Evolutionary conservation across 2,113 vertebrate species (phyloP), one percentile per base, ranked within the genome.

Genomic region (Eulacestoma nigropectus): DNA sequence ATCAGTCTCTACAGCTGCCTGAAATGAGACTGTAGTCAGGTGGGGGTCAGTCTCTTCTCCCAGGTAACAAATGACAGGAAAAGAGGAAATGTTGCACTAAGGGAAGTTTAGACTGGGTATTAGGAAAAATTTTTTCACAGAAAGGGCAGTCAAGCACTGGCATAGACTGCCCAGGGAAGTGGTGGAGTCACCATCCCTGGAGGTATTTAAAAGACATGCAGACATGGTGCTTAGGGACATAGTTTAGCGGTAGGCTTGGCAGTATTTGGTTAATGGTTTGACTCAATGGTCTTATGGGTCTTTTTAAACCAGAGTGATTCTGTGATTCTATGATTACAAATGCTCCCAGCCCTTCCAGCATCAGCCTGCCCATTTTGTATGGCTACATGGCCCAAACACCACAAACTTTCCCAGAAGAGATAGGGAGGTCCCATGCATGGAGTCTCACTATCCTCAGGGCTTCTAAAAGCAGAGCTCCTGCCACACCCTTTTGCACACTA

Each of bases 341-440:
- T 1, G 1, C 39, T 57, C 29, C 29, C 17, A 87, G 42, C 29
- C 49, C 53, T 37, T 12, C 12, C 13, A 87, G 64, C 0, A 0
- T 63, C 46, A 84, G 14, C 35, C 52, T 67, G 65, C 41, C 20
- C 55, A 11, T 74, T 47, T 6, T 53, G 20, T 70, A 37, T 1
- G 13, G 37, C 37, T 69, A 23, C 13, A 29, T 3, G 1, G 11
- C 27, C 50, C 2, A 5, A 79, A 72, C 6, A 35, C 6, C 1
- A 4, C 50, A 85, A 30, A 75, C 1, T 64, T 70, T 64, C 59
- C 57, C 0, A 0, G 41, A 52, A 80, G 63, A 63, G 22, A 47
- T 49, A 29, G 42, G 13, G 16, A 16, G 5, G 35, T 83, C 39
- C 15, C 18, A 30, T 8, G 3, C 35, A 37, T 11, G 3, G 27